Percentiles rank a stretch among this genome's conserved stretches.
These are phyloP conservation scores for Liparis tanakae DNA, from an alignment of 2,797 vertebrate species.

Conservation along the genomic window DNA sequence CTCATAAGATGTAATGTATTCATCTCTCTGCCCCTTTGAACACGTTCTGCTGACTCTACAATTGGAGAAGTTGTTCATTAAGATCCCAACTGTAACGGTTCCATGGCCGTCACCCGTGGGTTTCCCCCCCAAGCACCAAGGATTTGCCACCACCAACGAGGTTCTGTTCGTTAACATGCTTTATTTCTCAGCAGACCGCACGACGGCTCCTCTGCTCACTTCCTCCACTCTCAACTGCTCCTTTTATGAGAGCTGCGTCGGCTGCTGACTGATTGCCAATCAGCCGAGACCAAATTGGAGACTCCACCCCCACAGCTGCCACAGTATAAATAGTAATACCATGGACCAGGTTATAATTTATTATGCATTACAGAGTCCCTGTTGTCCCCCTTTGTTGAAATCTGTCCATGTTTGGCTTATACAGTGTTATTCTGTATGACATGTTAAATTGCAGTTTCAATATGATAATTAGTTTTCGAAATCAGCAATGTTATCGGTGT, in stretches of 20 bases:
- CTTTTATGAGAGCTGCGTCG: too few species aligned
- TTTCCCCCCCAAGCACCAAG: too few species aligned
- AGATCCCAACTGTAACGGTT: slow-evolving; percentile 7
- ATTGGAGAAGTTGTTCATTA: slow-evolving; percentile 65
- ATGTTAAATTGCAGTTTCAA: slow-evolving; percentile 13
- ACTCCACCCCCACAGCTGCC: too few species aligned
- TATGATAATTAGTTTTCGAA: slow-evolving; percentile 4
- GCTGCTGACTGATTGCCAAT: too few species aligned
- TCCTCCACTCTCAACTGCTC: too few species aligned
- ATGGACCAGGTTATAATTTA: not conserved
- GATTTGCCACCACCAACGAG: too few species aligned
- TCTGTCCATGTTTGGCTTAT: slow-evolving; percentile 3
- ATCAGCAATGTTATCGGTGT: slow-evolving; percentile 13
- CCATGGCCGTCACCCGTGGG: too few species aligned
- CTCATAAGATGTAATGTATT: slow-evolving; percentile 38
- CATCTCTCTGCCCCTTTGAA: slow-evolving; percentile 37
- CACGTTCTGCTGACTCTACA: slow-evolving; percentile 60
- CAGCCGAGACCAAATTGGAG: too few species aligned
- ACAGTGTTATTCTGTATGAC: slow-evolving; percentile 8
- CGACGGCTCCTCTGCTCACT: too few species aligned
- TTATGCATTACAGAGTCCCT: not conserved
- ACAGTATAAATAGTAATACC: not conserved
- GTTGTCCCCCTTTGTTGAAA: slow-evolving; percentile 2
- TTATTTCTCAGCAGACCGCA: too few species aligned
- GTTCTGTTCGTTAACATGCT: too few species aligned